Evolutionary conservation across 2,113 vertebrate species (phyloP).

Genomic region (Sylvietta virens): DNA sequence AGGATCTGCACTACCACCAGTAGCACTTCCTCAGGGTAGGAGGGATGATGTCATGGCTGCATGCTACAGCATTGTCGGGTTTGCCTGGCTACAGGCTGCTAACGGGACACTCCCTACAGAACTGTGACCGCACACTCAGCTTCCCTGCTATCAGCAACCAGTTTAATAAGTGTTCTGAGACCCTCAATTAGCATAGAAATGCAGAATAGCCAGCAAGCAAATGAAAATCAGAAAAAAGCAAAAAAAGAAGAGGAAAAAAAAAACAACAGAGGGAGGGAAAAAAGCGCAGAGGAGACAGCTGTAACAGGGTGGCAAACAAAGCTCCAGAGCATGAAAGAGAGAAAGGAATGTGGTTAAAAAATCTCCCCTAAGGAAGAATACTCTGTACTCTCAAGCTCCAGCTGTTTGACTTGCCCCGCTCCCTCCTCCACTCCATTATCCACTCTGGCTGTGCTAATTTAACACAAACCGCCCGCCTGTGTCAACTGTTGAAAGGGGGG

Average conservation of each 20-base stretch:
- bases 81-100: constrained; percentile 46
- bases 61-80: constrained; percentile 45
- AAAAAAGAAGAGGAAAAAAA: neutral
- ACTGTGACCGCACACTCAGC: constrained; percentile 59
- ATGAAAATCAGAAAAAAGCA: neutral
- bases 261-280: neutral
- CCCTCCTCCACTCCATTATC: constrained; percentile 61
- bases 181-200: constrained; percentile 58
- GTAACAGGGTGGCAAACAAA: constrained; percentile 55
- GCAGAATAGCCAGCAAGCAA: neutral
- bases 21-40: constrained; percentile 65
- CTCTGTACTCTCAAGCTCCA: neutral
- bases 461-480: constrained; percentile 24
- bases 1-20: constrained; percentile 39
- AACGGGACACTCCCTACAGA: constrained; percentile 60
- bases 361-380: constrained; percentile 65
- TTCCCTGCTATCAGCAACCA: constrained; percentile 58
- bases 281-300: neutral
- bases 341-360: constrained; percentile 66
- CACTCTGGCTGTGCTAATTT: constrained; percentile 40
- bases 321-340: constrained; percentile 59
- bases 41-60: constrained; percentile 63
- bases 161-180: constrained; percentile 52
- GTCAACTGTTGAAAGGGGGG: constrained; percentile 55
- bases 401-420: constrained; percentile 46